A percentile compares a stretch with the other conserved stretches of the same genome.
phyloP scores from a whole-genome alignment of 2,888 invertebrate species.

The Pantelozetes paolii region DNA sequence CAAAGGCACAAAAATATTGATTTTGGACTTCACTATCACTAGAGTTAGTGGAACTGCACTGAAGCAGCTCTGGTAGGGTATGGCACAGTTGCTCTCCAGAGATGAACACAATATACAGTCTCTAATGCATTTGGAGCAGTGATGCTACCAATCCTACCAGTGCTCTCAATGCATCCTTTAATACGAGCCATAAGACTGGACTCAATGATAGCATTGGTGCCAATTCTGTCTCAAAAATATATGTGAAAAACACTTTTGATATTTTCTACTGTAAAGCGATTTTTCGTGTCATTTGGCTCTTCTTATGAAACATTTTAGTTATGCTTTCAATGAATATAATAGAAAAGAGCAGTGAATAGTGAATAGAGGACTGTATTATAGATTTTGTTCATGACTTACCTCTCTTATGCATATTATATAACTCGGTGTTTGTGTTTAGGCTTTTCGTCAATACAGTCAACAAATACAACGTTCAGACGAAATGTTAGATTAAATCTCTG shows the following conservation, averaged over 20 bases:
- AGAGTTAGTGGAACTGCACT: background rate
- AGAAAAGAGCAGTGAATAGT: background rate
- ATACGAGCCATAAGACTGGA: background rate
- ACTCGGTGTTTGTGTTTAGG: constrained; percentile 29
- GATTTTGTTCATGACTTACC: constrained; percentile 26
- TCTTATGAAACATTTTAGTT: background rate
- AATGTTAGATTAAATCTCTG: constrained; percentile 19
- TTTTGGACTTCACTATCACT: constrained; percentile 3
- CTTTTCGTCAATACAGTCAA: constrained; percentile 19
- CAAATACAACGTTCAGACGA: constrained; percentile 2
- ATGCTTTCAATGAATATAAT: constrained; percentile 9
- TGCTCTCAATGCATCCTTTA: too few species aligned
- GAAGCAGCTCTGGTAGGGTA: background rate
- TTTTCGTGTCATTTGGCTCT: constrained; percentile 26
- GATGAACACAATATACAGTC: constrained; percentile 7
- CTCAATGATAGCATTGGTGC: background rate
- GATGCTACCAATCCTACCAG: constrained; percentile 10
- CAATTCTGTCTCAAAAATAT: background rate
- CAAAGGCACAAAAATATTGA: constrained; percentile 1
- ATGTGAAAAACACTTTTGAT: constrained; percentile 5
- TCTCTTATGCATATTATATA: constrained; percentile 34
- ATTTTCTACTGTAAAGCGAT: constrained; percentile 29
- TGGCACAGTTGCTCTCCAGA: constrained; percentile 14
- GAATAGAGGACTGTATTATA: background rate
- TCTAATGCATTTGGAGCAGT: constrained; percentile 25